These are phyloP conservation scores for Sisyra nigra DNA, from an alignment of 2,888 invertebrate species.

Conservation along the genomic window DNA sequence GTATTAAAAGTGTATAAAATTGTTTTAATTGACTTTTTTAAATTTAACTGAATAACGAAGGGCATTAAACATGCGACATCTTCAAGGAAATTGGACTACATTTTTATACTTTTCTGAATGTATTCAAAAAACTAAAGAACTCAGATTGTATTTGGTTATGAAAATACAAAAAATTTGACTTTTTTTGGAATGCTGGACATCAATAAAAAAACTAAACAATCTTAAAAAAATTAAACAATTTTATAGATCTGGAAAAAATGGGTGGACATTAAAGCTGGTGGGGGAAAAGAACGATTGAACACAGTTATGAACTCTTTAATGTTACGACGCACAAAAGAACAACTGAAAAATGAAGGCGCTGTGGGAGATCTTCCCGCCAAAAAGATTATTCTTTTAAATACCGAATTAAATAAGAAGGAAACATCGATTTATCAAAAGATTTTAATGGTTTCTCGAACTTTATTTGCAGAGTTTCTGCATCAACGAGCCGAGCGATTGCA, in stretches of 20 bases:
- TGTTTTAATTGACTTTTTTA: too few species aligned
- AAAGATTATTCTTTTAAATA: constrained; percentile 34
- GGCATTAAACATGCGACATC: too few species aligned
- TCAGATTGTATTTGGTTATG: background rate
- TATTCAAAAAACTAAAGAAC: too few species aligned
- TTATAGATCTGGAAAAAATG: constrained; percentile 75
- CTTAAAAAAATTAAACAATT: background rate
- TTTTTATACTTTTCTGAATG: too few species aligned
- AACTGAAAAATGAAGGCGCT: constrained; percentile 47
- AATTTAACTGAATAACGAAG: too few species aligned
- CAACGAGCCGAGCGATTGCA: constrained; percentile 49
- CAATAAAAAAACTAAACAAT: background rate
- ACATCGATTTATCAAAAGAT: constrained; percentile 62
- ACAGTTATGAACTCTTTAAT: constrained; percentile 72
- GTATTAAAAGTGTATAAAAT: too few species aligned
- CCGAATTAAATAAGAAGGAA: constrained; percentile 51
- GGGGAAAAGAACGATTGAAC: constrained; percentile 66
- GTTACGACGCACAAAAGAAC: constrained; percentile 74
- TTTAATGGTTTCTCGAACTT: constrained; percentile 51
- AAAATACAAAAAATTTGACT: background rate
- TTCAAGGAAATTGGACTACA: too few species aligned
- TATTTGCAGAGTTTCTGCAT: constrained; percentile 61
- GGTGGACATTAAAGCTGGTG: constrained; percentile 69
- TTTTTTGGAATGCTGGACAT: too few species aligned
- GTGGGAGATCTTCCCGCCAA: constrained; percentile 46